These are phyloP conservation scores for Tanypteryx hageni DNA, from an alignment of 2,888 invertebrate species.

Conservation along the genomic window DNA sequence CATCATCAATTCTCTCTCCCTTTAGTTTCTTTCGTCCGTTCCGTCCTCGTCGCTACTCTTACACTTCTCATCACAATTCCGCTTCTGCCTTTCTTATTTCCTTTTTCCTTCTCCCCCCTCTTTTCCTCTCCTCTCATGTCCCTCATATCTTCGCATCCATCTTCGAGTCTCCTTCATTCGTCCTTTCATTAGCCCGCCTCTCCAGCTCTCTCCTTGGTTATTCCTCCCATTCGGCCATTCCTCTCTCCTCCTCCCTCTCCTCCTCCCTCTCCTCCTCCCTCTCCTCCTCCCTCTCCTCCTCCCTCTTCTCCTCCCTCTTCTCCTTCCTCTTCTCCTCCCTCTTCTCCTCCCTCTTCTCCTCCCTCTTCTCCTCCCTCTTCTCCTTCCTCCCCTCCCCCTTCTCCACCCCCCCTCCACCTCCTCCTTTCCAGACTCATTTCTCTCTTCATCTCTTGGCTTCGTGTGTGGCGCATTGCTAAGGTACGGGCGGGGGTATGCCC, in stretches of 20 bases:
- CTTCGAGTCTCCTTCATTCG: not conserved
- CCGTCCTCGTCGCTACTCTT: not conserved
- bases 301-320: not conserved
- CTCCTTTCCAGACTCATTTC: too few relatives aligned
- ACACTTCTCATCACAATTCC: too few relatives aligned
- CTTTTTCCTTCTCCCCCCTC: not conserved
- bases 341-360: not conserved
- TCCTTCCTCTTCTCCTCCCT: not conserved
- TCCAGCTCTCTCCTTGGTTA: not conserved
- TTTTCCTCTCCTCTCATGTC: not conserved
- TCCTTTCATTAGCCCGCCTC: not conserved
- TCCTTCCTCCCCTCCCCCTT: not conserved
- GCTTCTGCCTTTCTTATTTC: not conserved
- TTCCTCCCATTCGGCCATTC: not conserved
- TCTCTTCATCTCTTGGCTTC: too few relatives aligned
- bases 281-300: not conserved
- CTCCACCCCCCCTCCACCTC: too few relatives aligned
- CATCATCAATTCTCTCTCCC: too few relatives aligned
- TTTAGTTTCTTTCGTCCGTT: too few relatives aligned
- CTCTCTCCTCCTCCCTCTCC: not conserved
- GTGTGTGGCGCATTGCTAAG: too few relatives aligned
- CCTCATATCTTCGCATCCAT: not conserved
- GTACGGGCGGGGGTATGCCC: too few relatives aligned
- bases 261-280: not conserved
- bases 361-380: not conserved